Percentiles rank a stretch among this genome's conserved stretches.
Conservation (phyloP, 2,113 vertebrate genomes). For the Casuarius casuarius region DNA sequence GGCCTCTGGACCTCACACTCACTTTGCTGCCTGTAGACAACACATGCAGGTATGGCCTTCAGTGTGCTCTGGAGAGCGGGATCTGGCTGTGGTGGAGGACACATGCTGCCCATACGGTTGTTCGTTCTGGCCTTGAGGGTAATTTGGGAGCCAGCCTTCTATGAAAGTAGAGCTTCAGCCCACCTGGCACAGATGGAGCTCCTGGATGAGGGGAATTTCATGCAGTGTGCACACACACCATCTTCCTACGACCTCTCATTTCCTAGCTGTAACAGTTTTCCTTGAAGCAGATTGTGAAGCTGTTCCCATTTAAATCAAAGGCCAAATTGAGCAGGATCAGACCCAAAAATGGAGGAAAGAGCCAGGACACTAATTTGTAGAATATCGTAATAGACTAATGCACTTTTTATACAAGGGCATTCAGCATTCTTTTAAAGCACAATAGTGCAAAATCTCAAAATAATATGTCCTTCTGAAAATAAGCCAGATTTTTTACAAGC, state of each 20-base stretch:
- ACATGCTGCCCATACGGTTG: too few species aligned
- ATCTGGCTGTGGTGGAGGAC: too few species aligned
- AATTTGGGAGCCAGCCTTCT: neutral
- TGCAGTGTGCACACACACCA: neutral
- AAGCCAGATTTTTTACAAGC: neutral
- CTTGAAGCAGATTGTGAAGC: neutral
- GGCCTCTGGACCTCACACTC: neutral
- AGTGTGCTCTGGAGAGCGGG: too few species aligned
- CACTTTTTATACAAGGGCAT: neutral
- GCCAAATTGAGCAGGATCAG: neutral
- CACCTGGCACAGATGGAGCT: neutral
- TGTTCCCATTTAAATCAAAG: neutral
- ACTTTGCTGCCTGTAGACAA: too few species aligned
- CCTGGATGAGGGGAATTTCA: neutral
- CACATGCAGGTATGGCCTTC: too few species aligned
- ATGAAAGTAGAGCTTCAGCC: neutral
- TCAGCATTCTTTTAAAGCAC: neutral
- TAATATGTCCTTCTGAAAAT: neutral
- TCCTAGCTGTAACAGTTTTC: neutral
- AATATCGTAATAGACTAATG: neutral
- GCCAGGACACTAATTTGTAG: neutral
- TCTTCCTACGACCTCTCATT: neutral
- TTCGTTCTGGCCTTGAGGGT: too few species aligned
- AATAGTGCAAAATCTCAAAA: neutral
- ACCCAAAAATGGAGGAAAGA: neutral